Evolutionary conservation across 2,113 vertebrate genomes (phyloP), one percentile per base, ranked within the genome.

Genomic region (Aramus guarauna): DNA sequence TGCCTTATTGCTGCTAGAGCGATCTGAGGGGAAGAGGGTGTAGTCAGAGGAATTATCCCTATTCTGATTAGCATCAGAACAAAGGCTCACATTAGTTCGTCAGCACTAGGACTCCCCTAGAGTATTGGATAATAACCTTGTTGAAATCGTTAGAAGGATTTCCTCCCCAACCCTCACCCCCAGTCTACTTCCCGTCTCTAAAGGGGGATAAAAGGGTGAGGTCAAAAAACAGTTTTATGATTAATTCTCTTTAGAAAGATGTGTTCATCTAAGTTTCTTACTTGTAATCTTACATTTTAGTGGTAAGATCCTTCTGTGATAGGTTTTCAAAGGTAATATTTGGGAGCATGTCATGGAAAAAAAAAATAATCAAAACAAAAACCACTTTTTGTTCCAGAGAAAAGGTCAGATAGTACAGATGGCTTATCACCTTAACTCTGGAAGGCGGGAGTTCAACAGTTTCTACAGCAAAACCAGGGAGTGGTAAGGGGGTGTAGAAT

Each of bases 61-160:
- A 55, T 63, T 69, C 79, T 29, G 23, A 96, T 89, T 84, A 95
- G 59, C 86, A 95, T 94, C 91, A 74, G 76, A 91, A 95, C 91
- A 95, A 96, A 97, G 52, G 76, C 68, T 89, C 76, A 52, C 52
- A 47, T 86, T 77, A 86, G 83, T 81, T 86, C 5, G 1, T 87
- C 80, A 94, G 91, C 89, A 50, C 41, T 37, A 86, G 80, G 83
- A 84, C 89, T 96, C 60, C 79, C 83, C 64, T 50, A 75, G 55
- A 94, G 83, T 36, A 74, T 55, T 89, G 52, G 84, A 80, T 95
- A 91, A 96, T 84, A 94, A 80, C 72, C 59, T 74, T 50, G 20
- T 21, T 66, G 80, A 89, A 94, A 89, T 76, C 37, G 86, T 89
- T 92, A 87, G 52, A 91, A 60, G 64, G 72, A 92, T 91, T 71